phyloP scores from a whole-genome alignment of 2,888 invertebrate species.

The Matsumyia berberina region DNA sequence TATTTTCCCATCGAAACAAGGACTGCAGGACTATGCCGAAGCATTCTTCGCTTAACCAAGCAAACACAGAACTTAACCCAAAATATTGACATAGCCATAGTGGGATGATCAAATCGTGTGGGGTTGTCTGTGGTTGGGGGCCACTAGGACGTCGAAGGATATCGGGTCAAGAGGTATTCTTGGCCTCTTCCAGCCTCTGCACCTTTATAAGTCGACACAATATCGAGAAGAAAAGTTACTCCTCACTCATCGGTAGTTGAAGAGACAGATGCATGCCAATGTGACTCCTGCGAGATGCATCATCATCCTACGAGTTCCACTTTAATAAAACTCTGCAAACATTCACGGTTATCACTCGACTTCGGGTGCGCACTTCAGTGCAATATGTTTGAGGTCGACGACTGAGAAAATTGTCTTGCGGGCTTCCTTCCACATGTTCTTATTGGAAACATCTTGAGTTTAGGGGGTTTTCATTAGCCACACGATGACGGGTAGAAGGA shows the following conservation, averaged over 20 bases:
- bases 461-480: constrained; percentile 52
- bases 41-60: constrained; percentile 59
- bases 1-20: constrained; percentile 57
- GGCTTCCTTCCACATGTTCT: constrained; percentile 3
- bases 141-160: constrained; percentile 13
- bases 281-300: not conserved
- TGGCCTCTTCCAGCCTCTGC: constrained; percentile 9
- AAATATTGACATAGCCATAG: constrained; percentile 59
- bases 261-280: not conserved
- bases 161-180: constrained; percentile 58
- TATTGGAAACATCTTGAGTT: constrained; percentile 62
- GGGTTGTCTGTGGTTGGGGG: not conserved
- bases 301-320: constrained; percentile 16
- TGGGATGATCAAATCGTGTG: constrained; percentile 2
- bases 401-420: constrained; percentile 10
- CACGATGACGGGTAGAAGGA: constrained; percentile 10
- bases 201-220: not conserved
- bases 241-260: not conserved
- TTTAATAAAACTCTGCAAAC: constrained; percentile 6
- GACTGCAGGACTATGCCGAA: constrained; percentile 45
- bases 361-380: constrained; percentile 20
- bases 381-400: constrained; percentile 26
- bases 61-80: constrained; percentile 66
- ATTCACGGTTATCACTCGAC: constrained; percentile 2
- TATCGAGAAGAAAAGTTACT: constrained; percentile 26